Evolutionary conservation across 2,888 invertebrate species (phyloP), one percentile per base, ranked within the genome.

Genomic region (Baronia brevicornis): DNA sequence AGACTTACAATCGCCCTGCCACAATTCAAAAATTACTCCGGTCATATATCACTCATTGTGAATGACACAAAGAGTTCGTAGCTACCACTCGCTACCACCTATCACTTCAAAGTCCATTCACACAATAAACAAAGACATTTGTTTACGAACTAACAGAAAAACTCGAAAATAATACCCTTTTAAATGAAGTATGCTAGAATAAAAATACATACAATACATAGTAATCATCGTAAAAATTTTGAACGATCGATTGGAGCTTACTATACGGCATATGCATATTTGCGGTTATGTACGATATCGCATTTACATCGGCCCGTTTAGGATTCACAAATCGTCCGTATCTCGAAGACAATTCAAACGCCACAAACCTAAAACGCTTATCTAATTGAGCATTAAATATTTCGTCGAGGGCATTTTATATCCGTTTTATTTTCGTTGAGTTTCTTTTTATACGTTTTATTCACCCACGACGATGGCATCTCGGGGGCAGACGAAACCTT

Each of bases 311-410:
- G 53, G 38, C 51, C 51, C 54, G 59, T 60, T 70, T 63, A 64
- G 69, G 60, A 61, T 64, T 64, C 66, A 69, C 68, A 61, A 69
- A 67, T 69, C 65, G 62, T 52, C 50, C 56, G 60, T 67, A 47
- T 43, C 44, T 46, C 42, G 36, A 50, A 73, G 75, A 80, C 78
- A 75, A 78, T 78, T 74, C 72, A 65, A 74, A 71, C 71, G 66
- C 67, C 69, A 75, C 74, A 70, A 79, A 74, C 70, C 73, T 64
- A 78, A 77, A 80, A 75, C 74, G 75, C 74, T 79, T 80, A 80
- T 79, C 79, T 80, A 82, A 80, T 80, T 82, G 78, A 80, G 79
- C 72, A 78, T 80, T 79, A 80, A 80, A 78, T 77, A 80, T 77
- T 78, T 84, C 82, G 69, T 77, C 77, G 80, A 73, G 71, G 64